Conservation (phyloP, 2,888 invertebrate species). For the Leuctra nigra region DNA sequence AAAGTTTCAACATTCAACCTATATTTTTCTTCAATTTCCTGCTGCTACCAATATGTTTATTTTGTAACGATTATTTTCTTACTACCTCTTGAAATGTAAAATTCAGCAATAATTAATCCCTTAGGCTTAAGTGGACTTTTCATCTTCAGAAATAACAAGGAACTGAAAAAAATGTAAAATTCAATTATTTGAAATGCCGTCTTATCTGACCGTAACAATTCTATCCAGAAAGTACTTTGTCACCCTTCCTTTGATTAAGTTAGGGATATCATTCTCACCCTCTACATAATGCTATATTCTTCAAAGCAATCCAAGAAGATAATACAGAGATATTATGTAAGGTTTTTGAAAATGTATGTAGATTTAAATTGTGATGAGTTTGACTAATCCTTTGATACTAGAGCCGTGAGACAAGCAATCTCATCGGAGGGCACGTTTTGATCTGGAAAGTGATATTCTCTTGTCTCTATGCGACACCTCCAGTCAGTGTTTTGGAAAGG, state of each 20-base stretch:
- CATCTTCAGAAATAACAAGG: too few species aligned
- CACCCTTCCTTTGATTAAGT: too few species aligned
- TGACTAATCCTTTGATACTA: not conserved
- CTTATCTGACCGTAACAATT: too few species aligned
- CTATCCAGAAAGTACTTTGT: too few species aligned
- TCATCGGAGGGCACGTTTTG: conserved; percentile 1
- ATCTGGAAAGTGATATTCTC: too few species aligned
- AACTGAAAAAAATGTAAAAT: too few species aligned
- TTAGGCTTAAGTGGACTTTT: not conserved
- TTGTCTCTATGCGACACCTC: too few species aligned
- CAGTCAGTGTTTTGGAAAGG: too few species aligned
- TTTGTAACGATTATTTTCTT: not conserved
- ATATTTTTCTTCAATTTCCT: conserved; percentile 9
- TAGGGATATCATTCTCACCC: too few species aligned
- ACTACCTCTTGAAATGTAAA: not conserved
- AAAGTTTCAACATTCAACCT: not conserved
- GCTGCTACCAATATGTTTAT: not conserved
- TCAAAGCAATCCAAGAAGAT: too few species aligned
- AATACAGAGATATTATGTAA: not conserved
- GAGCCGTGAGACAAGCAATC: conserved; percentile 10
- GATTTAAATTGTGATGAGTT: not conserved
- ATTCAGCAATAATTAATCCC: not conserved
- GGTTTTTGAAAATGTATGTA: not conserved
- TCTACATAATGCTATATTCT: too few species aligned
- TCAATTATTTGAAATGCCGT: too few species aligned